Evolutionary conservation across 2,113 vertebrate species (phyloP), one percentile per base, ranked within the genome.

Genomic region (Pseudopodoces humilis): DNA sequence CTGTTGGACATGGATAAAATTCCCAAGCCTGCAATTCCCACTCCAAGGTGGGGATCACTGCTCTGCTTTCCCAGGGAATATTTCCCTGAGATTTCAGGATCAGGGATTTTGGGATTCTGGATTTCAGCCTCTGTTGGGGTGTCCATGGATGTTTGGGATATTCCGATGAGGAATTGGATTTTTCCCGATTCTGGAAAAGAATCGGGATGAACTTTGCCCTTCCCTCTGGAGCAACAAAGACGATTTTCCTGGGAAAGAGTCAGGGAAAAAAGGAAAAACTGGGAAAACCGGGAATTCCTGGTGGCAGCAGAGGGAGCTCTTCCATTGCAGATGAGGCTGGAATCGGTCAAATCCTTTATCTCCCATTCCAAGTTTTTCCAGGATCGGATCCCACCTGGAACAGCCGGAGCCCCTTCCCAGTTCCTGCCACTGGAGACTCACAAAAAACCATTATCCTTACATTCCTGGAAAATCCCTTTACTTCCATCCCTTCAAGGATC

Each of bases 251-350:
- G 44, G 49, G 41, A 41, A 83, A 53, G 8, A 14, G 31, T 1
- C 6, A 5, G 25, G 33, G 7, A 2, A 25, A 31, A 39, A 24
- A 35, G 15, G 9, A 20, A 77, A 84, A 78, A 7, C 0, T 16
- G 5, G 11, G 43, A 62, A 47, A 43, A 82, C 11, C 7, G 7
- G 41, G 63, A 60, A 80, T 79, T 67, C 35, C 56, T 28, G 56
- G n/a, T 1, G 79, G 68, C 96, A 78, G 27, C 84, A 97, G 97
- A 97, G 97, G 97, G 97, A 97, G 96, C 96, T 69, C 86, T 97
- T 95, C 94, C 82, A 88, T 88, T 81, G 82, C 92, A 56, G 84
- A 96, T 95, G 90, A 94, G 49, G 49, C 72, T 6, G 12, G 35
- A 43, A 55, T 69, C 63, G 3, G 10, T 5, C 8, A 9, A 4